Conservation (phyloP, 1,140 invertebrate species). For the Atopsyche davidsoni region DNA sequence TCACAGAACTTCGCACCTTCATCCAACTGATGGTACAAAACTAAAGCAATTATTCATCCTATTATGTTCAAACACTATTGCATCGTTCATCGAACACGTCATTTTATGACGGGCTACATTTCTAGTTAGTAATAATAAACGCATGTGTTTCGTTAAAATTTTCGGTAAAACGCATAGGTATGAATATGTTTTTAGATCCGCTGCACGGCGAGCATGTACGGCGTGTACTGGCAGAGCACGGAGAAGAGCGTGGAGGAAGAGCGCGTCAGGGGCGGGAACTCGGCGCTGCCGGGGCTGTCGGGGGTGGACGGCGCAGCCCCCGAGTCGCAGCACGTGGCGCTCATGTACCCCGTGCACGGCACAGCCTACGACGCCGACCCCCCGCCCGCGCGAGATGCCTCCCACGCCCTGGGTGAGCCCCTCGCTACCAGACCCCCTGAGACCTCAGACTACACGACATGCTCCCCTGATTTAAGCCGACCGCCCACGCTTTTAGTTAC, state of each 20-base stretch:
- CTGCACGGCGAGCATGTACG: constrained; percentile 56
- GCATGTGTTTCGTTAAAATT: too few species aligned
- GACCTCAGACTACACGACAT: not conserved
- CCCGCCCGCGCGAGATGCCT: constrained; percentile 18
- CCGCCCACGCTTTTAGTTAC: not conserved
- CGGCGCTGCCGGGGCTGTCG: constrained; percentile 10
- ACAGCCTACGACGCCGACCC: constrained; percentile 24
- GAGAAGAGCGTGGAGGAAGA: constrained; percentile 55
- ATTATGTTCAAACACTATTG: too few species aligned
- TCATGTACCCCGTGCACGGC: constrained; percentile 28
- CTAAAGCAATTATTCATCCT: too few species aligned
- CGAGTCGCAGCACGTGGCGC: constrained; percentile 28
- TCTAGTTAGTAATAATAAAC: too few species aligned
- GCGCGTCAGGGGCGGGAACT: constrained; percentile 28
- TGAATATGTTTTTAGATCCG: constrained; percentile 43
- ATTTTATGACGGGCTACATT: too few species aligned
- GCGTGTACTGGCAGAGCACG: constrained; percentile 56
- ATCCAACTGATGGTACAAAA: too few species aligned
- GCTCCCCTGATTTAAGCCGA: not conserved
- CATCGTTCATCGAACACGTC: too few species aligned
- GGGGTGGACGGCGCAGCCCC: constrained; percentile 13
- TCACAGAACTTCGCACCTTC: too few species aligned
- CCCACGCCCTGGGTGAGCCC: constrained; percentile 21
- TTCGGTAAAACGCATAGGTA: too few species aligned
- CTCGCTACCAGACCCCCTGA: not conserved